Conservation (phyloP, 2,113 vertebrate genomes). For the Prietella phreatophila region DNA sequence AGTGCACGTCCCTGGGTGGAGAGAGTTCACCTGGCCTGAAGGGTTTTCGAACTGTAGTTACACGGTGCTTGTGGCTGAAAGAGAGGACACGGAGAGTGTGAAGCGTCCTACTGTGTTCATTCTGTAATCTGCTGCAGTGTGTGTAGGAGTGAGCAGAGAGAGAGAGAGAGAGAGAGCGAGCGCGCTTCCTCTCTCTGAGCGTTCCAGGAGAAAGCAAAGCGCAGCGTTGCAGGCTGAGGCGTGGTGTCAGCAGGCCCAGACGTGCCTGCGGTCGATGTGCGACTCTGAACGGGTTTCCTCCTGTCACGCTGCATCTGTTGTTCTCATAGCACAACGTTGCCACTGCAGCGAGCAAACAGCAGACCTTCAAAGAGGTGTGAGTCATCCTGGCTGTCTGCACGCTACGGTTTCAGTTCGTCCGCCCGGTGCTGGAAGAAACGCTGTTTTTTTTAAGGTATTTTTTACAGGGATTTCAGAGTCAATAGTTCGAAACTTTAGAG, state of each 20-base stretch:
- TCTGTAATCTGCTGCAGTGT: background rate
- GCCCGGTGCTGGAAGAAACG: background rate
- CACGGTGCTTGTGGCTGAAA: background rate
- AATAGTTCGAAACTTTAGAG: too few species aligned
- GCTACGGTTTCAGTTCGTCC: background rate
- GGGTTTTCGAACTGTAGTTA: too few species aligned
- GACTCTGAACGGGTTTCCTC: slow-evolving; percentile 49
- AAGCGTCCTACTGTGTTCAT: background rate
- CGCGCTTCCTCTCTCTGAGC: slow-evolving; percentile 7
- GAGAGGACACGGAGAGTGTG: background rate
- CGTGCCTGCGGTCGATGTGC: slow-evolving; percentile 37
- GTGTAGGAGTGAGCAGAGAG: slow-evolving; percentile 18
- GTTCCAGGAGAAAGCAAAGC: background rate
- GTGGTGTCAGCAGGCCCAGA: slow-evolving; percentile 37
- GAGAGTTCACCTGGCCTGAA: background rate
- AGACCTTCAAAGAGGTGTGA: slow-evolving; percentile 38
- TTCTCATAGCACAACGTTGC: slow-evolving; percentile 1
- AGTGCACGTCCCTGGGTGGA: background rate
- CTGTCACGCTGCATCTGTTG: slow-evolving; percentile 19
- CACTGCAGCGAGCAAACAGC: slow-evolving; percentile 24
- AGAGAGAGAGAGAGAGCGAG: background rate
- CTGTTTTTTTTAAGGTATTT: background rate
- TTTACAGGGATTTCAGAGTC: background rate
- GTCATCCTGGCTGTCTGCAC: slow-evolving; percentile 20
- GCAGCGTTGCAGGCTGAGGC: background rate